Percentiles rank a stretch among this genome's conserved stretches.
These are phyloP conservation scores for Hassar affinis DNA, from an alignment of 2,113 vertebrate genomes.

Conservation along the genomic window DNA sequence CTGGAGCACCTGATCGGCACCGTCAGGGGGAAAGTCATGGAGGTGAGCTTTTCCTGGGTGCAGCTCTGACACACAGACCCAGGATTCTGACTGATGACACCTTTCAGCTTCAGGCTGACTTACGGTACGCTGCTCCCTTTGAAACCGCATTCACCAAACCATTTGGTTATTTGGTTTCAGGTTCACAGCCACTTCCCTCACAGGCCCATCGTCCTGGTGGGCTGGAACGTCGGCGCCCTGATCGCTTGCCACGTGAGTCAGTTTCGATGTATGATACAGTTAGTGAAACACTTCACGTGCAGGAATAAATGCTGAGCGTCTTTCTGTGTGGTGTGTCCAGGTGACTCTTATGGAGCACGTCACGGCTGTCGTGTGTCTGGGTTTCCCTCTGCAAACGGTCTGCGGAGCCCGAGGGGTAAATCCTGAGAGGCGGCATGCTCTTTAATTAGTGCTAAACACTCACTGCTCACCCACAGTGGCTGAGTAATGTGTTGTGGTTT, in stretches of 20 bases:
- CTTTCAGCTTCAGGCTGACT: not conserved
- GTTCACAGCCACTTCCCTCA: constrained; percentile 95
- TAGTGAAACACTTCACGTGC: too few species aligned
- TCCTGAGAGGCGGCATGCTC: too few species aligned
- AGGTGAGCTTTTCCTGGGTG: constrained; percentile 71
- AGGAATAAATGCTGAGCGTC: not conserved
- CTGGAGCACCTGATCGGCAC: constrained; percentile 93
- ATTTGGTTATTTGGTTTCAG: constrained; percentile 60
- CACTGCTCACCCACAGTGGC: too few species aligned
- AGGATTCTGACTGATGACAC: not conserved
- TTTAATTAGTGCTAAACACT: not conserved
- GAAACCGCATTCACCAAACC: too few species aligned
- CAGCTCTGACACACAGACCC: not conserved
- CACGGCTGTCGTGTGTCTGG: constrained; percentile 91
- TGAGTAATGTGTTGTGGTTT: too few species aligned
- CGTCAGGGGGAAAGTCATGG: constrained; percentile 87
- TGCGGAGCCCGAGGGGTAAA: constrained; percentile 93
- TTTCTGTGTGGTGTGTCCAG: constrained; percentile 55
- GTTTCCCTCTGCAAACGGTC: constrained; percentile 89
- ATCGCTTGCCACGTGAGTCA: constrained; percentile 92
- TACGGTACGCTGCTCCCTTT: not conserved
- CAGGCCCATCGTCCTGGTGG: constrained; percentile 91
- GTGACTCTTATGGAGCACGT: constrained; percentile 94
- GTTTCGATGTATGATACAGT: rapidly evolving
- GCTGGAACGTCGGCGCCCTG: constrained; percentile 93